Base-by-base conservation (phyloP, 2,797 vertebrate genomes). In the Vultur gryphus region DNA sequence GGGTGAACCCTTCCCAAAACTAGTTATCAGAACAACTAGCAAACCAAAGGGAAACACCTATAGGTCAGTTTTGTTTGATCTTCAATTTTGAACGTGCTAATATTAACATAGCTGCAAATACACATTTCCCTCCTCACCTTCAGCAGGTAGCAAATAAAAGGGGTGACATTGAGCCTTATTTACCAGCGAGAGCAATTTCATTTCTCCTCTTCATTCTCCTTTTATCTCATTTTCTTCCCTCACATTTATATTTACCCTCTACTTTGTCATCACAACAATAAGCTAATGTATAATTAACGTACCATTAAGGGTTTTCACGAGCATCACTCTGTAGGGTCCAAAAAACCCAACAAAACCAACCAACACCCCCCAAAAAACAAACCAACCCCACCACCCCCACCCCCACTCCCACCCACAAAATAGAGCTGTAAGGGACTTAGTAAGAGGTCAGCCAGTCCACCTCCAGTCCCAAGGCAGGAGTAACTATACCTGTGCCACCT, bases 111-210 rank as follows among this genome's bases (percentile, higher is more conserved):
- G 90, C 59, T 21, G 20, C 55, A 58, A 77, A 66, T 13, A 24
- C 4, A 13, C 62, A 24, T 9, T 54, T 80, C 64, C 67, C 55
- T 73, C 12, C 35, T 54, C 4, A 0, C 35, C 76, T 48, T n/a
- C 57, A 29, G 73, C 51, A 64, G 29, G 64, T 17, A 81, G 71
- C 57, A 64, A 94, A 84, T 5, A n/a, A 51, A 7, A 54, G 16
- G 17, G 66, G 62, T 91, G 84, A 91, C 88, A 84, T 10, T 65
- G 69, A 94, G 73, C 54, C 59, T 70, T 92, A 84, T 87, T 95
- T 81, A 82, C 65, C 57, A 33, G 37, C 3, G 62, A 93, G 25
- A 89, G 5, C 48, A 61, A 37, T 44, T 81, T 14, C 51, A 85
- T 10, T 73, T 59, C 87, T 75, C 82, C 39, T 35, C 69, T 91